Conservation (phyloP, 2,113 vertebrate species). For the Bos taurus region ARS-UCD2.0 NC_037335.1:29876501-29877000, state of each 20-base stretch:
- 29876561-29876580: background rate
- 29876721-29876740: conserved; percentile 22
- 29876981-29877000: background rate
- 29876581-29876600: background rate
- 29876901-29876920: background rate
- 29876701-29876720: background rate
- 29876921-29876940: background rate
- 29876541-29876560: background rate
- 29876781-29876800: background rate
- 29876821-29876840: background rate
- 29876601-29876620: background rate
- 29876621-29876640: background rate
- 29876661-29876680: background rate
- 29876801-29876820: background rate
- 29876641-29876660: background rate
- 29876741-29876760: background rate
- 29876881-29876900: background rate
- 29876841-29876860: background rate
- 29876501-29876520: background rate
- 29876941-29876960: conserved; percentile 10
- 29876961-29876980: background rate
- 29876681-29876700: background rate
- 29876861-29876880: background rate
- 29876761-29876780: background rate
- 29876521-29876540: background rate